Evolutionary conservation across 2,113 vertebrate species (phyloP).

Genomic region (Corythoichthys haematopterus): DNA sequence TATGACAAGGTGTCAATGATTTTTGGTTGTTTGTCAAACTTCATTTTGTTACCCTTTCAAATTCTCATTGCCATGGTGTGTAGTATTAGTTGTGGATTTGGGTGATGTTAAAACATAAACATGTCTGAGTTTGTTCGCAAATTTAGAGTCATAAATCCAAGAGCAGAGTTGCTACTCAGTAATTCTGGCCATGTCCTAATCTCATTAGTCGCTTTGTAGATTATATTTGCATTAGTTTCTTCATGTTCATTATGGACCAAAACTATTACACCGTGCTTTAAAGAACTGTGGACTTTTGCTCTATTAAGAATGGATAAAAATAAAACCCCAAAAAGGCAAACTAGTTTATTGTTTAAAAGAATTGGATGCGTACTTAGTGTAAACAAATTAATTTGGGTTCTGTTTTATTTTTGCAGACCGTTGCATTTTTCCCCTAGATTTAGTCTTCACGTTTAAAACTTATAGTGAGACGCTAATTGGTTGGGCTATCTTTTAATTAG

Average conservation of each 20-base stretch:
- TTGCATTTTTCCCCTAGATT: slow-evolving; percentile 24
- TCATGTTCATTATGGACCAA: not conserved
- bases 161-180: not conserved
- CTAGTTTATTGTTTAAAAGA: slow-evolving; percentile 20
- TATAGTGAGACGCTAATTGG: slow-evolving; percentile 46
- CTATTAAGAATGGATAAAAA: slow-evolving; percentile 1
- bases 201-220: slow-evolving; percentile 1
- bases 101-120: not conserved
- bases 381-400: slow-evolving; percentile 28
- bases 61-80: not conserved
- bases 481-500: slow-evolving; percentile 61
- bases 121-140: not conserved
- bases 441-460: slow-evolving; percentile 30
- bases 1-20: not conserved
- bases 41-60: not conserved
- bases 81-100: not conserved
- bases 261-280: not conserved
- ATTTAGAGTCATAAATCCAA: not conserved
- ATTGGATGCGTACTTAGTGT: slow-evolving; percentile 21
- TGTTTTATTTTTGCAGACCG: slow-evolving; percentile 16
- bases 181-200: not conserved
- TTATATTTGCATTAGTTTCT: slow-evolving; percentile 8
- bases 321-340: not conserved
- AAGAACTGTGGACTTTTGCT: slow-evolving; percentile 1
- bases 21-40: not conserved